Percentiles rank a stretch among this genome's conserved stretches.
phyloP scores from a whole-genome alignment of 2,797 vertebrate species.

The Aplochiton taeniatus region DNA sequence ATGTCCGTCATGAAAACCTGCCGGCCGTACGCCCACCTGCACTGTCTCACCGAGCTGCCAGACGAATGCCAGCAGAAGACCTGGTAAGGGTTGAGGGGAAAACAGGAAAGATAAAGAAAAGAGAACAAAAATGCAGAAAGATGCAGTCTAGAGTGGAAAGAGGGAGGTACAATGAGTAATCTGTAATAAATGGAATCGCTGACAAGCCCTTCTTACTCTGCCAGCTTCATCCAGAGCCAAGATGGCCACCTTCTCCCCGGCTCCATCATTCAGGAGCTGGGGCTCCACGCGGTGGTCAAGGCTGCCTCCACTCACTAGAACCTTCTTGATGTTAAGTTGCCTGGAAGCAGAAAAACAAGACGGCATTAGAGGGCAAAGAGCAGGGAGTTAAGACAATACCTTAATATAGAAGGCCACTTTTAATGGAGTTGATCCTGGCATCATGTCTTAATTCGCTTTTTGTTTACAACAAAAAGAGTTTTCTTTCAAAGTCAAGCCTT shows the following conservation, averaged over 20 bases:
- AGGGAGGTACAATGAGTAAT: neutral
- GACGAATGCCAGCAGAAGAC: slow-evolving; percentile 92
- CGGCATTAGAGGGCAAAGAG: neutral
- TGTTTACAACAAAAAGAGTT: neutral
- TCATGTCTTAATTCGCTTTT: no score
- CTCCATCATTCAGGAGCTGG: slow-evolving; percentile 87
- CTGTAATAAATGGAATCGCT: no score
- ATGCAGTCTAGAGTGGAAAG: no score
- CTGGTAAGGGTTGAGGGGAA: slow-evolving; percentile 61
- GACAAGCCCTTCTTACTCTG: slow-evolving; percentile 75
- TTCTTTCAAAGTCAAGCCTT: neutral
- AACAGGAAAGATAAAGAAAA: neutral
- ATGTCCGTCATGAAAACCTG: slow-evolving; percentile 95
- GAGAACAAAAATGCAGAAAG: neutral
- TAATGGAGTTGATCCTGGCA: no score
- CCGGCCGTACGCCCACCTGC: slow-evolving; percentile 92
- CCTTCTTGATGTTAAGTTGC: slow-evolving; percentile 93
- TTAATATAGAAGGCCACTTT: neutral
- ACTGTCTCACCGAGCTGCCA: slow-evolving; percentile 84
- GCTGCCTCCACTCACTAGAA: slow-evolving; percentile 88
- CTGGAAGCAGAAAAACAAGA: slow-evolving; percentile 58
- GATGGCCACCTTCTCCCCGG: slow-evolving; percentile 85
- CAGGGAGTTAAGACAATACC: neutral
- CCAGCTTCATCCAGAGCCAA: slow-evolving; percentile 92
- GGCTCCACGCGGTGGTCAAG: slow-evolving; percentile 90